Conservation (phyloP, 2,888 invertebrate genomes). For the Xanthia icteritia region DNA sequence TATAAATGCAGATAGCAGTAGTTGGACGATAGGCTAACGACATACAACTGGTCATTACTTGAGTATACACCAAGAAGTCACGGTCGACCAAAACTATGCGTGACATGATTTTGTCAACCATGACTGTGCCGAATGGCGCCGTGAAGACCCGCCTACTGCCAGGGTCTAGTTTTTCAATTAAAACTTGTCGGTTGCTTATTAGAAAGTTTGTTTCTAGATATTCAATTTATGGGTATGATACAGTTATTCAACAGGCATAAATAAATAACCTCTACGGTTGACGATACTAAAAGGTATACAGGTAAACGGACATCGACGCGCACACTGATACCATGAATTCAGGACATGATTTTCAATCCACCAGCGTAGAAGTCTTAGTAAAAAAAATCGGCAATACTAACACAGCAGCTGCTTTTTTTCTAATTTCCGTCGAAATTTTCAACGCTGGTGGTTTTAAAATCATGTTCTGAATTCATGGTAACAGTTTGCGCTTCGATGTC, state of each 20-base stretch:
- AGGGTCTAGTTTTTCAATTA: slow-evolving; percentile 53
- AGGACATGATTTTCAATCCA: no score
- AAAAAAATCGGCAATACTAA: no score
- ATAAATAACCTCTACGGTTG: neutral
- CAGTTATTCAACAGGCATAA: neutral
- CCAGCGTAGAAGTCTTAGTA: no score
- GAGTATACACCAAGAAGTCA: slow-evolving; percentile 52
- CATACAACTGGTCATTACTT: slow-evolving; percentile 27
- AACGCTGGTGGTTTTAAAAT: no score
- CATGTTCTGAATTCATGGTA: no score
- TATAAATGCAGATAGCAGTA: slow-evolving; percentile 26
- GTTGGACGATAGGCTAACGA: neutral
- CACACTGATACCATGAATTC: no score
- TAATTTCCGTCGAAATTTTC: no score
- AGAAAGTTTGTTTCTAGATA: slow-evolving; percentile 39
- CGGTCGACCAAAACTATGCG: slow-evolving; percentile 54
- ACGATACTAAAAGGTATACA: no score
- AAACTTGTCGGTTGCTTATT: slow-evolving; percentile 35
- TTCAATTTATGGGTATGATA: neutral
- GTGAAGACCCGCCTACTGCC: slow-evolving; percentile 40
- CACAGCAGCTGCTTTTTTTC: no score
- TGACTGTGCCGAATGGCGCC: slow-evolving; percentile 57
- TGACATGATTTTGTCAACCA: slow-evolving; percentile 58
- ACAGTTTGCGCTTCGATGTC: no score
- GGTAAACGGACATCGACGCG: no score